A percentile compares a stretch with the other conserved stretches of the same genome.
These are phyloP conservation scores for Plestiodon gilberti DNA, from an alignment of 2,113 vertebrate species.

Conservation along the genomic window DNA sequence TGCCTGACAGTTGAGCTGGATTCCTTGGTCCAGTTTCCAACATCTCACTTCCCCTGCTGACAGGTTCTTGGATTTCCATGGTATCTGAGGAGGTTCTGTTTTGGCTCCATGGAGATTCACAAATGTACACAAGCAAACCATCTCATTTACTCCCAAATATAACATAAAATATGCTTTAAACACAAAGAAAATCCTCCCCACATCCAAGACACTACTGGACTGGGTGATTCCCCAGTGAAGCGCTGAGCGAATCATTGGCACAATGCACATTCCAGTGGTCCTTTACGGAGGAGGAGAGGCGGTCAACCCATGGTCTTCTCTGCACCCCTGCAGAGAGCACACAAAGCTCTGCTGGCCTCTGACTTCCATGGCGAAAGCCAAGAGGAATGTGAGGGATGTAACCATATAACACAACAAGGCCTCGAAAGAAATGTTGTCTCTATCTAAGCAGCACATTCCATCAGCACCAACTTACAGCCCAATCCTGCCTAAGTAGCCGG, in stretches of 20 bases:
- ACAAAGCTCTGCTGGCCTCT: too few species aligned
- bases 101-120: neutral
- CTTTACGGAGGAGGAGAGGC: neutral
- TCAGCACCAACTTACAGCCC: neutral
- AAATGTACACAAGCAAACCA: neutral
- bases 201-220: neutral
- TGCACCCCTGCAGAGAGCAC: too few species aligned
- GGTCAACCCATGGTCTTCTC: too few species aligned
- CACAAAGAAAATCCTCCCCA: neutral
- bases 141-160: neutral
- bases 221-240: fast-evolving
- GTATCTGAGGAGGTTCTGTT: neutral
- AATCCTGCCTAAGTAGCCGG: too few species aligned
- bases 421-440: neutral
- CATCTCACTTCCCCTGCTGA: neutral
- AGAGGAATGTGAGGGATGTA: neutral
- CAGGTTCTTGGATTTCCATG: neutral
- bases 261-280: neutral
- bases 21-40: neutral
- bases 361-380: neutral
- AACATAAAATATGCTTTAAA: fast-evolving
- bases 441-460: neutral
- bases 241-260: neutral
- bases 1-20: neutral
- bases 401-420: neutral